Conservation (phyloP, 2,113 vertebrate species). For the Pholis gunnellus region DNA sequence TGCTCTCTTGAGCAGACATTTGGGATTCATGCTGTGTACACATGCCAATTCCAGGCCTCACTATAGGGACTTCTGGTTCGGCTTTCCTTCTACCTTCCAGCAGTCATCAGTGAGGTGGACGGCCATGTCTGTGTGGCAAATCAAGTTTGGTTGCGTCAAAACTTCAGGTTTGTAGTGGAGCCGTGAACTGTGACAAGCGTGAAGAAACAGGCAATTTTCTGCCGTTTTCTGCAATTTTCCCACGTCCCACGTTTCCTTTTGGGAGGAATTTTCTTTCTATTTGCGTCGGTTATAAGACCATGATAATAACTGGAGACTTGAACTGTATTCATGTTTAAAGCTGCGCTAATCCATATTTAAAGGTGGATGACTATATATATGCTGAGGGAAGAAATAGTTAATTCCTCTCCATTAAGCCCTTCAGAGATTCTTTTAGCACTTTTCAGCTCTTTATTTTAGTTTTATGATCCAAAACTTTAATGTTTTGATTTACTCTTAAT, state of each 20-base stretch:
- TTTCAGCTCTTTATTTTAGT: neutral
- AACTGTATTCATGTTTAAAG: neutral
- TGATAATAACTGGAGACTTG: neutral
- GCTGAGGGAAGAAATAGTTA: neutral
- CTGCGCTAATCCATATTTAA: neutral
- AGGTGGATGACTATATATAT: neutral
- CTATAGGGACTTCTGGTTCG: too few relatives aligned
- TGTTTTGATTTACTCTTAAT: neutral
- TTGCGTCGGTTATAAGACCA: neutral
- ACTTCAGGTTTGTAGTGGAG: constrained; percentile 8
- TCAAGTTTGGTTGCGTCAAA: neutral
- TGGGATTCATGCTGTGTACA: neutral
- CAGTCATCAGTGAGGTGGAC: neutral
- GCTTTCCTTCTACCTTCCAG: neutral
- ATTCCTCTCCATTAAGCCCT: neutral
- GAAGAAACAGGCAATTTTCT: constrained; percentile 16
- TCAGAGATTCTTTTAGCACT: neutral
- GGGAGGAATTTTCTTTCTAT: neutral
- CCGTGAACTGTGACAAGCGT: neutral
- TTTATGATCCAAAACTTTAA: neutral
- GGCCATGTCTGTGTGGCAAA: neutral
- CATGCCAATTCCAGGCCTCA: constrained; percentile 1
- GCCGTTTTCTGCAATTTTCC: neutral
- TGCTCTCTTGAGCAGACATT: neutral
- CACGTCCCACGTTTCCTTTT: neutral